These are phyloP conservation scores for Chorisops tibialis DNA, from an alignment of 2,888 invertebrate species.

Conservation along the genomic window DNA sequence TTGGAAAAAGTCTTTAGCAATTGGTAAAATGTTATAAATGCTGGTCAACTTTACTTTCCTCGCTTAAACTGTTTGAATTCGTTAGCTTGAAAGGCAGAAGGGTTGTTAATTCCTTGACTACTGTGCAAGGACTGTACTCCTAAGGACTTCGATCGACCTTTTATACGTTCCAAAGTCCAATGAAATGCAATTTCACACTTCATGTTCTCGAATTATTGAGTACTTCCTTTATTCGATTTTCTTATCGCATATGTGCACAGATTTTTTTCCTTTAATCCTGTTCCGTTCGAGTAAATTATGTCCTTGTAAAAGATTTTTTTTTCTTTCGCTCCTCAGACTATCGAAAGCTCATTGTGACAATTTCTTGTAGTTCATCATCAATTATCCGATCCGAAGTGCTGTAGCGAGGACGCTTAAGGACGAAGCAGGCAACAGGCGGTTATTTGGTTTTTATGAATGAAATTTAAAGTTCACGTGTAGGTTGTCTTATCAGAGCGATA, in stretches of 20 bases:
- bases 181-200: slow-evolving; percentile 26
- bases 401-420: too few species aligned
- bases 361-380: too few species aligned
- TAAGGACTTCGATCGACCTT: background rate
- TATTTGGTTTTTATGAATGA: slow-evolving; percentile 12
- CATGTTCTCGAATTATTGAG: slow-evolving; percentile 31
- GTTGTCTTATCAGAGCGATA: background rate
- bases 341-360: too few species aligned
- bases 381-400: too few species aligned
- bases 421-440: background rate
- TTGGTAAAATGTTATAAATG: background rate
- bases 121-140: slow-evolving; percentile 4
- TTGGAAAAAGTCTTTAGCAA: slow-evolving; percentile 1
- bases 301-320: too few species aligned
- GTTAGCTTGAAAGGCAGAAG: background rate
- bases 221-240: slow-evolving; percentile 38
- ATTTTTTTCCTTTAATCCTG: slow-evolving; percentile 3
- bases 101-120: background rate
- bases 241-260: slow-evolving; percentile 42
- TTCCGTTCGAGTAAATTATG: slow-evolving; percentile 1
- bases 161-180: slow-evolving; percentile 8
- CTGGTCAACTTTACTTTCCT: background rate
- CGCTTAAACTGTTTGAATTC: background rate
- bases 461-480: background rate
- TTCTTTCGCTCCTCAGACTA: too few species aligned